These are phyloP conservation scores for Drosophila lini DNA, from an alignment of 1,140 invertebrate genomes.

Conservation along the genomic window DNA sequence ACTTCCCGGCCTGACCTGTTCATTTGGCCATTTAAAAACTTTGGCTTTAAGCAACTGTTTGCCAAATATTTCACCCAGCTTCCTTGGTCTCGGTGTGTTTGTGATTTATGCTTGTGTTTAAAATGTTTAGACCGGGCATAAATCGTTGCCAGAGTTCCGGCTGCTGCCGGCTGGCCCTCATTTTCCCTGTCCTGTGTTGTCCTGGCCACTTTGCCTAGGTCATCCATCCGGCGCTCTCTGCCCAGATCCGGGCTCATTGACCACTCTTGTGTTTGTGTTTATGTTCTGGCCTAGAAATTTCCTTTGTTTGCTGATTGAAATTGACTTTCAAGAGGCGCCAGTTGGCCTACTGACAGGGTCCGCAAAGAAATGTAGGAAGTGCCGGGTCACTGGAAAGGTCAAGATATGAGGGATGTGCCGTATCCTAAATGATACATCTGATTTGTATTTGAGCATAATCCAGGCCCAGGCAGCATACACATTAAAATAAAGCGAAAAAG, in stretches of 20 bases:
- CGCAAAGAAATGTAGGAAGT: slow-evolving; percentile 15
- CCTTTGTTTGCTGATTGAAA: slow-evolving; percentile 52
- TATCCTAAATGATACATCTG: slow-evolving; percentile 6
- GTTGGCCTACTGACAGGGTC: slow-evolving; percentile 21
- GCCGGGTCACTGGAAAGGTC: slow-evolving; percentile 26
- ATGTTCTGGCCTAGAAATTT: slow-evolving; percentile 49
- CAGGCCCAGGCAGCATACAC: not conserved
- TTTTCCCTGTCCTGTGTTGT: not conserved
- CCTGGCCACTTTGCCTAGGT: slow-evolving; percentile 33
- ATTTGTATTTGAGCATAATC: slow-evolving; percentile 11
- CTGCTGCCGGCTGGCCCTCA: slow-evolving; percentile 10
- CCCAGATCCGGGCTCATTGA: slow-evolving; percentile 38
- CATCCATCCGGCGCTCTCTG: slow-evolving; percentile 37
- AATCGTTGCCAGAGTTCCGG: slow-evolving; percentile 39
- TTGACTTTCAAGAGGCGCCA: slow-evolving; percentile 52
- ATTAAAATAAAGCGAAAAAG: not conserved
- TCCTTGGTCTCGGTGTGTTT: slow-evolving; percentile 22
- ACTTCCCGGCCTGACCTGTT: slow-evolving; percentile 19
- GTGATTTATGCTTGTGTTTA: slow-evolving; percentile 66
- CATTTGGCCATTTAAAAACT: slow-evolving; percentile 31
- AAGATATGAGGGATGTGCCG: slow-evolving; percentile 1
- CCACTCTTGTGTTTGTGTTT: slow-evolving; percentile 51
- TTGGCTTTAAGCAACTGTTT: slow-evolving; percentile 55
- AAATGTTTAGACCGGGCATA: slow-evolving; percentile 52
- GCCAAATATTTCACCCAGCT: slow-evolving; percentile 42